Evolutionary conservation across 2,888 invertebrate genomes (phyloP).

Genomic region (Sturmia bella): DNA sequence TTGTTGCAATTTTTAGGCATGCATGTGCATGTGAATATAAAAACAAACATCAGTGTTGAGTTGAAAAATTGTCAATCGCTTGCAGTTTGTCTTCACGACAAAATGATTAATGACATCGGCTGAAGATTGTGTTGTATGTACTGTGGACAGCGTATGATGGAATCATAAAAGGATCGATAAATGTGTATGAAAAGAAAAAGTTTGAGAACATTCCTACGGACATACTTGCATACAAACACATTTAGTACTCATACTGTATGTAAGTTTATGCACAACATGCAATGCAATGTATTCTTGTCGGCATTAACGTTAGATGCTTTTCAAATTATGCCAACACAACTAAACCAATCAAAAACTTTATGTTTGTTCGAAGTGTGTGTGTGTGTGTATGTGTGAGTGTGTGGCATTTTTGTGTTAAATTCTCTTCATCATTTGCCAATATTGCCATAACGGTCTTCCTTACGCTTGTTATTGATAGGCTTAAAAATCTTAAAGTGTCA

Average conservation of each 20-base stretch:
- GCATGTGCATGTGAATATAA: conserved; percentile 20
- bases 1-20: not conserved
- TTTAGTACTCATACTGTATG: no score
- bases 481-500: conserved; percentile 54
- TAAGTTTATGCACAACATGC: not conserved
- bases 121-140: conserved; percentile 48
- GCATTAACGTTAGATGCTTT: conserved; percentile 8
- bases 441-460: conserved; percentile 47
- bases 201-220: not conserved
- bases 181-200: not conserved
- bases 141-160: conserved; percentile 35
- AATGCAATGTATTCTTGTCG: conserved; percentile 9
- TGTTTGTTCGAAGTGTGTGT: not conserved
- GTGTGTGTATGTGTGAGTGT: not conserved
- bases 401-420: not conserved
- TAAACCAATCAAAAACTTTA: conserved; percentile 10
- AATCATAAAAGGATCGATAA: conserved; percentile 50
- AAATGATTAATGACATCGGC: conserved; percentile 71
- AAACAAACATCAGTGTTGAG: conserved; percentile 52
- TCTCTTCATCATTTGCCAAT: conserved; percentile 41
- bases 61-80: conserved; percentile 72
- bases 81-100: conserved; percentile 72
- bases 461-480: conserved; percentile 48
- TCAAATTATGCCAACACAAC: conserved; percentile 30
- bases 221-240: no score